Base-by-base conservation (phyloP, 1,140 invertebrate genomes). In the Aradophagus sp. region DNA sequence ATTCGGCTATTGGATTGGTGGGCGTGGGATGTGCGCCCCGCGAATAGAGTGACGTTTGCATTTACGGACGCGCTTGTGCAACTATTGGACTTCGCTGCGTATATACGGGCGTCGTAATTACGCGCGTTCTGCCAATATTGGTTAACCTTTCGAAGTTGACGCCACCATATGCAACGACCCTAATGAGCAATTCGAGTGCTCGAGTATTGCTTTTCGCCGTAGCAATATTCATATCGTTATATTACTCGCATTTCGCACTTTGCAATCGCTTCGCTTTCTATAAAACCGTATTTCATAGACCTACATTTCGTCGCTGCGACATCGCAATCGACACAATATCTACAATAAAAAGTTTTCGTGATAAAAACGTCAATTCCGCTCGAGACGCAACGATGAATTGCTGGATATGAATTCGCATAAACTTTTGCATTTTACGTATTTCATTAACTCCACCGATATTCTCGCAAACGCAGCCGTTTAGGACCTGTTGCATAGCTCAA, bases 101-200 rank as follows among this genome's bases (percentile, higher is more conserved):
- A 52, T 48, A 72, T 52, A 65, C 53, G 45, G 68, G 73, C 74
- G 75, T 79, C 78, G 83, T 81, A 84, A 85, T 84, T 85, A 85
- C 81, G 80, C 76, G 76, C 74, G 78, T 82, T 84, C 81, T 80
- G 80, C 82, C 81, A 86, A 86, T 86, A 86, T 86, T 86, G 83
- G 82, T 82, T 82, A 83, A 84, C 82, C 84, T 85, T 86, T 86
- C 80, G 82, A 86, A 83, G 80, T 83, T 84, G 81, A 80, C 81
- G 80, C 78, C 78, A 77, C 79, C 79, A 82, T 84, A 83, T 81
- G 82, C 82, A 84, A 82, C 81, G 80, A 78, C 83, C 78, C 77
- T 84, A 84, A 84, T 84, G 83, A 84, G 81, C 80, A 75, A 76
- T 76, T 84, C 77, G 78, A 84, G 82, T 82, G 81, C 76, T 71